Evolutionary conservation across 2,113 vertebrate species (phyloP), one percentile per base, ranked within the genome.

Genomic region (Nothocercus julius): DNA sequence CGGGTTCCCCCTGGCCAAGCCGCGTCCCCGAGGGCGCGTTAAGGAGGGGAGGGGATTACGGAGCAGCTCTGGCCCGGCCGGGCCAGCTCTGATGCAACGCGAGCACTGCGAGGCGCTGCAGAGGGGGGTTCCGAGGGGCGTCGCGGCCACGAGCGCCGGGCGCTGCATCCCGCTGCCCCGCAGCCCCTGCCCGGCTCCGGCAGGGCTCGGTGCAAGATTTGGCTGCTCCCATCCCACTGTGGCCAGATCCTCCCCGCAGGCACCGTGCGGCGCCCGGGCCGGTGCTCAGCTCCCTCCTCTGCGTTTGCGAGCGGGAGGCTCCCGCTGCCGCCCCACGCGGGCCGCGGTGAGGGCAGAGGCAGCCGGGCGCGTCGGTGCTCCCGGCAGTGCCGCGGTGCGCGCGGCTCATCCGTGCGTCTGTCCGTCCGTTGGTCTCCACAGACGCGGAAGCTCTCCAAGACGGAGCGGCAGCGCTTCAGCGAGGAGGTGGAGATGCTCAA

Each of bases 401-500:
- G 45, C 45, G 45, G 45, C 47, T 49, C 47, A 11, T 49, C 47
- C 47, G 8, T 11, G 47, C 47, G 21, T 49, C 47, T 19, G 4
- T 7, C 45, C 16, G 7, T 49, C 47, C 47, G 20, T 36, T 8
- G 36, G 36, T 49, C 47, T 49, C 47, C 47, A 11, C 97, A 99
- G 99, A 99, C 98, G 0, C 98, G 98, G 58, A 98, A 99, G 66
- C 98, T 99, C 76, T 98, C 97, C 0, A 98, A 98, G 92, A 95
- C 96, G 0, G 99, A 99, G 96, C 97, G 99, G 38, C 99, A 99
- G 97, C 97, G 99, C 8, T 99, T 99, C 97, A 98, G 97, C 0
- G 99, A 99, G 97, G 99, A 99, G 96, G 99, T 99, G 96, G 99
- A 99, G 96, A 99, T 99, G 98, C 98, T 99, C 92, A 99, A 99